Percentiles rank a stretch among this genome's conserved stretches.
Evolutionary conservation across 1,140 invertebrate species (phyloP).

Genomic region (Drosophila setifemur): DNA sequence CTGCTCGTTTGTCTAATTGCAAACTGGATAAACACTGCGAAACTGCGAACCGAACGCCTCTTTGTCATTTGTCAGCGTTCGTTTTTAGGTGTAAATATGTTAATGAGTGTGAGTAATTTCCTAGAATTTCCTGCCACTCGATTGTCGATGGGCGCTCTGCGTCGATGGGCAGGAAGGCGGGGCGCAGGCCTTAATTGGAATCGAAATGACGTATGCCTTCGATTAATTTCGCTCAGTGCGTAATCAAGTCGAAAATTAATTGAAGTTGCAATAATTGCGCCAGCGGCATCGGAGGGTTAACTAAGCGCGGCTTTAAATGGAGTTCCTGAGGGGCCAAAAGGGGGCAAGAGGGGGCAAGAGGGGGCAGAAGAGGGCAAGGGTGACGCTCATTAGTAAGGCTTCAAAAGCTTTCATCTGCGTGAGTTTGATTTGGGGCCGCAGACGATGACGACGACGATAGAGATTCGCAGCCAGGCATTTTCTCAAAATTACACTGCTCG

Average conservation of each 20-base stretch:
- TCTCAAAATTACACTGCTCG: constrained; percentile 20
- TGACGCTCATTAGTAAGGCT: constrained; percentile 67
- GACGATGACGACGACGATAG: constrained; percentile 19
- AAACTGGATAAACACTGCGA: constrained; percentile 60
- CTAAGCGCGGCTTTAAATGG: neutral
- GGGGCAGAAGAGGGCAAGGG: neutral
- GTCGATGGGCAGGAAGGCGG: neutral
- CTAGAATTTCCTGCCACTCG: constrained; percentile 54
- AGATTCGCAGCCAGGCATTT: constrained; percentile 3
- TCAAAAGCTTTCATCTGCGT: constrained; percentile 59
- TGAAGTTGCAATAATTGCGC: constrained; percentile 79
- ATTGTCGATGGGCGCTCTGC: constrained; percentile 27
- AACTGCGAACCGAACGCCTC: constrained; percentile 42
- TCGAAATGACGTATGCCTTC: constrained; percentile 70
- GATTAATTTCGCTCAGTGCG: constrained; percentile 76
- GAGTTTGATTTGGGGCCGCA: constrained; percentile 61
- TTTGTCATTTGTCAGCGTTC: constrained; percentile 70
- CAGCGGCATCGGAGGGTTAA: constrained; percentile 13
- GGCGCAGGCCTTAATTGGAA: constrained; percentile 64
- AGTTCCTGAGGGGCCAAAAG: neutral
- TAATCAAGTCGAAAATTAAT: constrained; percentile 79
- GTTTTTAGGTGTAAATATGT: constrained; percentile 80
- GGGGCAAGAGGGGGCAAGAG: neutral
- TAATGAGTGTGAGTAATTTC: constrained; percentile 78
- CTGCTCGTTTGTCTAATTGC: constrained; percentile 70